Conservation (phyloP, 2,113 vertebrate species). For the Emydocephalus ijimae region DNA sequence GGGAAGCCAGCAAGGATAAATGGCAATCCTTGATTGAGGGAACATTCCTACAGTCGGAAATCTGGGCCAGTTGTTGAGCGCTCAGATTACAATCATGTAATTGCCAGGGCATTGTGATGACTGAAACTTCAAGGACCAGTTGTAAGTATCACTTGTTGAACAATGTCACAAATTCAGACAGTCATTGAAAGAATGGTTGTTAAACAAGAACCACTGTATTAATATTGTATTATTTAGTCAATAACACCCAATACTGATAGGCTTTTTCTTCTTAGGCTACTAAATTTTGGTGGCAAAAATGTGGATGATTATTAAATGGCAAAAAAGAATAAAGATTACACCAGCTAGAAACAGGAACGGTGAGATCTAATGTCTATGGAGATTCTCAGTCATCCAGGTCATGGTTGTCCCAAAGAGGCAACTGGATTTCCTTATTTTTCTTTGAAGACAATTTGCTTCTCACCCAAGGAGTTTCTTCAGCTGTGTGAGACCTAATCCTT, state of each 20-base stretch:
- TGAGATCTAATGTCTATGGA: background rate
- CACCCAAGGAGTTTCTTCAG: too few species aligned
- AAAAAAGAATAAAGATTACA: background rate
- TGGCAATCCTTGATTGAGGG: background rate
- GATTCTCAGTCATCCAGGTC: too few species aligned
- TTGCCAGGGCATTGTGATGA: background rate
- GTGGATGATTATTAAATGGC: background rate
- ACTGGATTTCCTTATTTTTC: too few species aligned
- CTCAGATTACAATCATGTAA: background rate
- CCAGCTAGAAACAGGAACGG: background rate
- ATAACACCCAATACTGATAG: background rate
- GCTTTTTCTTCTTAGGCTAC: background rate
- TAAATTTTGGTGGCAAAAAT: background rate
- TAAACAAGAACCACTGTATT: background rate
- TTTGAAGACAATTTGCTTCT: too few species aligned
- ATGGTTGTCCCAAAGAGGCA: too few species aligned
- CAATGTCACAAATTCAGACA: background rate
- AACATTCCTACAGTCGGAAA: background rate
- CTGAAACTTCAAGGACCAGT: background rate
- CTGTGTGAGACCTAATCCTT: too few species aligned
- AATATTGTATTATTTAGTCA: background rate
- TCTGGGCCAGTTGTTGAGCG: background rate
- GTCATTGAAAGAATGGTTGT: background rate
- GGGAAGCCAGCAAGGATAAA: background rate
- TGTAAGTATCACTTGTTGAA: background rate